Percentiles rank a stretch among this genome's conserved stretches.
Conservation (phyloP, 2,113 vertebrate genomes). For the Coracopsis vasa region DNA sequence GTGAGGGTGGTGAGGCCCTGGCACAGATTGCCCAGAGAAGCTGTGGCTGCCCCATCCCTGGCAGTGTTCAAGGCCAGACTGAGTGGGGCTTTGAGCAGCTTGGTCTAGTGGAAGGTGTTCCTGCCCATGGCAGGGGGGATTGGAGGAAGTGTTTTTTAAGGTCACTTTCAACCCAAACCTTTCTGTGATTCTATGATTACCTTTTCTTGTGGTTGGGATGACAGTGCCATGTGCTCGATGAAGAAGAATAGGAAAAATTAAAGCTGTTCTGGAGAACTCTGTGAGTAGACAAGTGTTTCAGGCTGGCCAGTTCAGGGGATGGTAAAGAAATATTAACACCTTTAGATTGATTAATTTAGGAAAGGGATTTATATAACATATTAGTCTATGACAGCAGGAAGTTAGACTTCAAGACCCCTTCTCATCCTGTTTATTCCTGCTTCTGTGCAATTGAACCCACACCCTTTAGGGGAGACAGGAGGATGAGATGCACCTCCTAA, state of each 20-base stretch:
- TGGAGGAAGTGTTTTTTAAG: too few species aligned
- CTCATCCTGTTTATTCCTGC: background rate
- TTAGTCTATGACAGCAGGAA: background rate
- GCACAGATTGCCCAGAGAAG: too few species aligned
- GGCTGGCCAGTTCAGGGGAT: too few species aligned
- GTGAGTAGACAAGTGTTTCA: background rate
- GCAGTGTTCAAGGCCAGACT: too few species aligned
- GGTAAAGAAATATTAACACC: background rate
- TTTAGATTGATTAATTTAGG: background rate
- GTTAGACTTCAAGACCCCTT: background rate
- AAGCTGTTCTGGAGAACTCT: background rate
- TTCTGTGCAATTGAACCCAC: background rate
- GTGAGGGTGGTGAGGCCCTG: too few species aligned
- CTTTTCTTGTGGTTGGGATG: background rate
- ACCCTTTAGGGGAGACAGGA: background rate
- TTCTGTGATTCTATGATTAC: background rate
- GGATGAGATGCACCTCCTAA: background rate
- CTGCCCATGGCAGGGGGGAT: too few species aligned
- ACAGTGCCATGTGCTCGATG: accelerated
- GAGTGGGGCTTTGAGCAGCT: too few species aligned
- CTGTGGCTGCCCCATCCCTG: too few species aligned
- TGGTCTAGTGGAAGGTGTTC: too few species aligned
- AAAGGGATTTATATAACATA: background rate
- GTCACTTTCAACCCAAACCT: background rate
- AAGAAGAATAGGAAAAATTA: background rate